Conservation (phyloP, 2,888 invertebrate species). For the Holacanthella duospinosa region DNA sequence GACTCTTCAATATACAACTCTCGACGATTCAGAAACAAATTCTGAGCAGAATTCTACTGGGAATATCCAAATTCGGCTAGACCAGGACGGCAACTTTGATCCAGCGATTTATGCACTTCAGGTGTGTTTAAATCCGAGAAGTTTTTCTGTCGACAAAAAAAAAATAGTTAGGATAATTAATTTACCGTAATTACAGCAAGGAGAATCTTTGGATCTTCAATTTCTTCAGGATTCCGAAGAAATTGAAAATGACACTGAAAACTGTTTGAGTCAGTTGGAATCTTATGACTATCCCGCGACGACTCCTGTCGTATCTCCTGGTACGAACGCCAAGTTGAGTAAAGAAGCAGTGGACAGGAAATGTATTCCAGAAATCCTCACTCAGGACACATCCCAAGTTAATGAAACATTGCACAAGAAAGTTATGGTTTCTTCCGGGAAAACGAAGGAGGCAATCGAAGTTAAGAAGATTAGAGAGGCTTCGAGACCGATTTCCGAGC, state of each 20-base stretch:
- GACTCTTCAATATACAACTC: background rate
- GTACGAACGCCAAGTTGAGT: background rate
- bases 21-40: constrained; percentile 19
- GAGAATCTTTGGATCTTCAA: background rate
- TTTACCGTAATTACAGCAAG: background rate
- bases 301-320: background rate
- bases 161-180: background rate
- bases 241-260: background rate
- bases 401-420: no score
- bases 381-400: no score
- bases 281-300: background rate
- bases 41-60: constrained; percentile 10
- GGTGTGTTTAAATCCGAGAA: no score
- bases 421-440: no score
- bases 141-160: no score
- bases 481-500: constrained; percentile 21
- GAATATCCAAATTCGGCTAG: background rate
- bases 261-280: background rate
- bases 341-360: background rate
- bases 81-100: background rate
- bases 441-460: constrained; percentile 9
- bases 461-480: constrained; percentile 20
- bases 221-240: background rate
- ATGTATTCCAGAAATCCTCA: no score
- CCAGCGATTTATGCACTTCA: background rate